phyloP scores from a whole-genome alignment of 1,140 invertebrate species.

The Venturia canescens region DNA sequence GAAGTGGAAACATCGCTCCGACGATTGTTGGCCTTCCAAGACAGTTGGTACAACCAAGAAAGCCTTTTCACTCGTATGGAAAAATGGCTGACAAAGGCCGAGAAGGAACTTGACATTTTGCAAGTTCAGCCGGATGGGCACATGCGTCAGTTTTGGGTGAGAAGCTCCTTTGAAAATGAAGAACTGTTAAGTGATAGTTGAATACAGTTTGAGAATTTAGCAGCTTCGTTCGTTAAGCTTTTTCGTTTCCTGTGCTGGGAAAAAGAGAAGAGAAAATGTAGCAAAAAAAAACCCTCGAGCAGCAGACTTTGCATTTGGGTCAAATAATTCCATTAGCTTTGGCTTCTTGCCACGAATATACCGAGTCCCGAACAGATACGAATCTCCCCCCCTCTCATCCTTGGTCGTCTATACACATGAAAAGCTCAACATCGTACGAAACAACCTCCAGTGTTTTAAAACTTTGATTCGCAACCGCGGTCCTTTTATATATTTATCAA shows the following conservation, averaged over 20 bases:
- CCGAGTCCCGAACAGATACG: conserved; percentile 25
- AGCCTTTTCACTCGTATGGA: conserved; percentile 84
- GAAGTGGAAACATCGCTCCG: conserved; percentile 84
- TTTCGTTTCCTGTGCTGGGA: background rate
- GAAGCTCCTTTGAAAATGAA: background rate
- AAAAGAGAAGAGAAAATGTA: background rate
- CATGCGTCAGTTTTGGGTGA: conserved; percentile 88
- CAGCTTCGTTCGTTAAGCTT: no score
- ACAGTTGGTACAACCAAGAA: conserved; percentile 86
- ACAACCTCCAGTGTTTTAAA: conserved; percentile 31
- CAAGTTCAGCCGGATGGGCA: conserved; percentile 80
- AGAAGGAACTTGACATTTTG: conserved; percentile 80
- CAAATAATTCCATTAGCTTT: conserved; percentile 50
- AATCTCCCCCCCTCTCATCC: conserved; percentile 24
- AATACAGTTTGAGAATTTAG: background rate
- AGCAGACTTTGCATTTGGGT: conserved; percentile 29
- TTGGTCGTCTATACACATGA: no score
- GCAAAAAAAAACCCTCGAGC: conserved; percentile 9
- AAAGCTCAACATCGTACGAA: background rate
- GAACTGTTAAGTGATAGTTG: background rate
- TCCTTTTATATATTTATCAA: conserved; percentile 22
- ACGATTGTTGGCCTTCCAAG: conserved; percentile 84
- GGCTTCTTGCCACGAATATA: conserved; percentile 45
- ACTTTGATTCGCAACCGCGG: conserved; percentile 9
- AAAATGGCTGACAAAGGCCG: conserved; percentile 84